Conservation (phyloP, 2,797 vertebrate species). For the Helostoma temminkii region DNA sequence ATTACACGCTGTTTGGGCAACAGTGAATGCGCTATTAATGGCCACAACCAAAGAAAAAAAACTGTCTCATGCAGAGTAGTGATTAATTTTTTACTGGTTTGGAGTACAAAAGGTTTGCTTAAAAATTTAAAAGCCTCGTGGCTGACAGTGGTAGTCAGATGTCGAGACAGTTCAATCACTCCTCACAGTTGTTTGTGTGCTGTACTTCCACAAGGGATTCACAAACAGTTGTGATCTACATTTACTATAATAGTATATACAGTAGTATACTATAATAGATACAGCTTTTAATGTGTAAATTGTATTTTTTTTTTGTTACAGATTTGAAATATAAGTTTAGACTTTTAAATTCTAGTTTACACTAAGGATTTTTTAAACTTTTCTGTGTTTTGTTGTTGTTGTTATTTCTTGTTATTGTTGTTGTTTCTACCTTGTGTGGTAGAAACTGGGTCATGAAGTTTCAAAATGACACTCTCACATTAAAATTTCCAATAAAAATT, state of each 20-base stretch:
- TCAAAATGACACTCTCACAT: background rate
- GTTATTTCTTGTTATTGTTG: background rate
- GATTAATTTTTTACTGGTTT: conserved; percentile 91
- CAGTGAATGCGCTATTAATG: conserved; percentile 86
- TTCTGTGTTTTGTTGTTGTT: background rate
- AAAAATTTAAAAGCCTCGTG: conserved; percentile 87
- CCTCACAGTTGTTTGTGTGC: conserved; percentile 32
- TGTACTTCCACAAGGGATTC: conserved; percentile 20
- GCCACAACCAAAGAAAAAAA: conserved; percentile 58
- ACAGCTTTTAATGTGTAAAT: background rate
- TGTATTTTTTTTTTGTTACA: too few species aligned
- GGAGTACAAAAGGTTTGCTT: conserved; percentile 87
- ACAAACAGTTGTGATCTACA: conserved; percentile 37
- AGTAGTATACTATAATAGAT: background rate
- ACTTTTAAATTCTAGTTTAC: background rate
- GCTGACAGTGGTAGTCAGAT: conserved; percentile 83
- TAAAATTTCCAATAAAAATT: too few species aligned
- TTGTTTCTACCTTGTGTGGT: background rate
- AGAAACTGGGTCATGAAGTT: conserved; percentile 1
- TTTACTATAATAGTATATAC: conserved; percentile 2
- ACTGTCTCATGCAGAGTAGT: conserved; percentile 81
- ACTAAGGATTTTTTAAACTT: background rate
- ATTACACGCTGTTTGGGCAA: conserved; percentile 91
- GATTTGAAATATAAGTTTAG: background rate
- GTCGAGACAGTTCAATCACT: conserved; percentile 74